Conservation (phyloP, 2,797 vertebrate species). For the Phoebastria nigripes region DNA sequence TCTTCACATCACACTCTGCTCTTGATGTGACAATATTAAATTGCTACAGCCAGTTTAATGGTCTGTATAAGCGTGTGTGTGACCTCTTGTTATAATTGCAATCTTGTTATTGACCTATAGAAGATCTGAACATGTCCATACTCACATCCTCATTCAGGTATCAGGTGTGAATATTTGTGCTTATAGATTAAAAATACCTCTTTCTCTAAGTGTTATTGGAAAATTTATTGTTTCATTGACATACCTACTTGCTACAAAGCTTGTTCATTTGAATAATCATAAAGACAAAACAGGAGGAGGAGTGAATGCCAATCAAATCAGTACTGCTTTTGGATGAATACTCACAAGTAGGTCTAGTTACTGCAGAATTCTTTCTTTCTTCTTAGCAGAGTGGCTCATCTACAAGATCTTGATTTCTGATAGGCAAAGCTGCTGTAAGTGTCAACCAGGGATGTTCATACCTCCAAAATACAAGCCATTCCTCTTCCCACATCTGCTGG, state of each 20-base stretch:
- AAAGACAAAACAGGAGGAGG: background rate
- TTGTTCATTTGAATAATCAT: background rate
- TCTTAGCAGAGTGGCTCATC: background rate
- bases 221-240: background rate
- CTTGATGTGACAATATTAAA: background rate
- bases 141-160: background rate
- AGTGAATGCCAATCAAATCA: background rate
- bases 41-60: background rate
- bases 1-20: background rate
- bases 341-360: background rate
- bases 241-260: background rate
- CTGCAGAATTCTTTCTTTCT: background rate
- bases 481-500: background rate
- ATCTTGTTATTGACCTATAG: background rate
- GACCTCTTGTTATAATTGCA: background rate
- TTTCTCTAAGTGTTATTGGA: background rate
- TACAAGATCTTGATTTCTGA: background rate
- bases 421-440: background rate
- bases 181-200: background rate
- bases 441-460: background rate
- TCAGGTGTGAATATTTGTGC: background rate
- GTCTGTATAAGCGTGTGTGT: background rate
- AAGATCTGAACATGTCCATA: background rate
- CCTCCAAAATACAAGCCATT: background rate
- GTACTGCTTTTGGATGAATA: background rate